Evolutionary conservation across 2,797 vertebrate species (phyloP).

Genomic region (Peromyscus aztecus): DNA sequence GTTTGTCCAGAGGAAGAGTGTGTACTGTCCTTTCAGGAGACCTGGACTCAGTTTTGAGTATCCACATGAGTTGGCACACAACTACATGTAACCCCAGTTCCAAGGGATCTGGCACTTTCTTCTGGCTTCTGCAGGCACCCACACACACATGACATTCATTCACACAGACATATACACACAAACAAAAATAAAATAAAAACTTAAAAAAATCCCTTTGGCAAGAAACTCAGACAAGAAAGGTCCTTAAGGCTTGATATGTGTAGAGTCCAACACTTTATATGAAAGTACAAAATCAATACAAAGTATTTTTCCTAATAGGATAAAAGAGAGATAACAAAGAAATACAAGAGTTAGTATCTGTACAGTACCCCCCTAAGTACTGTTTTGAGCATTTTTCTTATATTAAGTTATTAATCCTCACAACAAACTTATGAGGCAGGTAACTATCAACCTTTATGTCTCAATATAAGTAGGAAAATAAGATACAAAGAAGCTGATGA

Average conservation of each 20-base stretch:
- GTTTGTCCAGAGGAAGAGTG: neutral
- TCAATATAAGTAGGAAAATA: neutral
- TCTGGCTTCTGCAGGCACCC: neutral
- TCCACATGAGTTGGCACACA: neutral
- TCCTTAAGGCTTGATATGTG: neutral
- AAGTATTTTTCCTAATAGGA: constrained; percentile 33
- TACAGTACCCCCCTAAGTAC: rapidly evolving
- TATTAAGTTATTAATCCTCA: neutral
- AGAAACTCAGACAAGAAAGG: constrained; percentile 20
- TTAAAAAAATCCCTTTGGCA: neutral
- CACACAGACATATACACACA: neutral
- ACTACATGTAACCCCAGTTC: neutral
- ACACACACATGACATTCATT: neutral
- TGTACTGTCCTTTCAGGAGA: too few species aligned
- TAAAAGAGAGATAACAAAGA: neutral
- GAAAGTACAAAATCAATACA: constrained; percentile 14
- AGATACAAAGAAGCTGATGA: neutral
- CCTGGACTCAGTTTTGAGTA: neutral
- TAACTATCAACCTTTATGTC: neutral
- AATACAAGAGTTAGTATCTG: neutral
- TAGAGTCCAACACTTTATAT: constrained; percentile 24
- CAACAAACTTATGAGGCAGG: neutral
- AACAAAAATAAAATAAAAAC: neutral
- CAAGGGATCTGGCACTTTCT: neutral
- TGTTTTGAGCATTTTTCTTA: neutral